Evolutionary conservation across 2,113 vertebrate species (phyloP).

Genomic region (Pycnonotus jocosus): DNA sequence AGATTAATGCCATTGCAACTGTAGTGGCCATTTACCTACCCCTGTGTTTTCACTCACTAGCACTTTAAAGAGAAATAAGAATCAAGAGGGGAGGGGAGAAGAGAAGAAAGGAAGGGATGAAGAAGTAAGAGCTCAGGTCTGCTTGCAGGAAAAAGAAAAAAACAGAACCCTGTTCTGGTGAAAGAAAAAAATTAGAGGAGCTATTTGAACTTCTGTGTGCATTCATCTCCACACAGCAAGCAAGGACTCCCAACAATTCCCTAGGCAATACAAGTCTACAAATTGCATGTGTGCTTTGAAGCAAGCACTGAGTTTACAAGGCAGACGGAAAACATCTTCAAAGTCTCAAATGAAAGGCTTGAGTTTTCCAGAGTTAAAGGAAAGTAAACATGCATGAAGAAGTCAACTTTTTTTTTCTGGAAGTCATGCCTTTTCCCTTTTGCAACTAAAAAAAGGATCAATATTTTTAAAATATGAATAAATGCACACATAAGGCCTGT

Average conservation of each 20-base stretch:
- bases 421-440: not conserved
- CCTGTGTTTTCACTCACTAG: not conserved
- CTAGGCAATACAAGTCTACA: not conserved
- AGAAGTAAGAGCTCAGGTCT: not conserved
- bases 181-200: not conserved
- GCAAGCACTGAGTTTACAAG: not conserved
- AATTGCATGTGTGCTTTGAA: not conserved
- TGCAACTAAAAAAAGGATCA: not conserved
- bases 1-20: not conserved
- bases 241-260: not conserved
- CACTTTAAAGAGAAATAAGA: not conserved
- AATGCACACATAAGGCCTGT: not conserved
- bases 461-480: not conserved
- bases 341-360: not conserved
- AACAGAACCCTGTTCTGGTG: not conserved
- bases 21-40: not conserved
- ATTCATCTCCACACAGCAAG: not conserved
- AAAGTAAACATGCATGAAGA: not conserved
- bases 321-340: not conserved
- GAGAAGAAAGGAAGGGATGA: not conserved
- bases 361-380: not conserved
- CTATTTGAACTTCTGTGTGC: not conserved
- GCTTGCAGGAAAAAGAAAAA: not conserved
- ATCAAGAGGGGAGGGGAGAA: not conserved
- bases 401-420: not conserved